Evolutionary conservation across 1,140 invertebrate genomes (phyloP).

Genomic region (Drusus annulatus): DNA sequence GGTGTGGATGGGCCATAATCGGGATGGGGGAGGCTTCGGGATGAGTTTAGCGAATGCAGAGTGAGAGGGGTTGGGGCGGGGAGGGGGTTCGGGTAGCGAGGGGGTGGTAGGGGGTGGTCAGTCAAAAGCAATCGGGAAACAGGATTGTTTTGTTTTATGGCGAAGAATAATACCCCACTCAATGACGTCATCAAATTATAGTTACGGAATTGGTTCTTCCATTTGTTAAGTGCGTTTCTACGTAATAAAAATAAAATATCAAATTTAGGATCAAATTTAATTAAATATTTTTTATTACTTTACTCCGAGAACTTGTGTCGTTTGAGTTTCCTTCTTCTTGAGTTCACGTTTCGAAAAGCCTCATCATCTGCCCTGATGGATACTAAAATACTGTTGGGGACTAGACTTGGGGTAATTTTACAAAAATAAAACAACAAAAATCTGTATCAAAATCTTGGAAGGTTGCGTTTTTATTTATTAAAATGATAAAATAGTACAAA

Average conservation of each 20-base stretch:
- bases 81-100: not conserved
- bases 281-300: not conserved
- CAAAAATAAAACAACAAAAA: too few species aligned
- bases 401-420: too few species aligned
- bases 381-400: too few species aligned
- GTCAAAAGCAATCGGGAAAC: slow-evolving; percentile 44
- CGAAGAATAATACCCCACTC: slow-evolving; percentile 16
- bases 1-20: slow-evolving; percentile 3
- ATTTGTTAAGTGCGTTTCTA: too few species aligned
- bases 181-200: slow-evolving; percentile 18
- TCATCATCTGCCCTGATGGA: too few species aligned
- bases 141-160: slow-evolving; percentile 44
- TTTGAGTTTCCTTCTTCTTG: too few species aligned
- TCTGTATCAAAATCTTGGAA: too few species aligned
- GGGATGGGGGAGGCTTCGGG: not conserved
- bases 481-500: too few species aligned
- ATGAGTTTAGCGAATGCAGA: slow-evolving; percentile 29
- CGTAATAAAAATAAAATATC: too few species aligned
- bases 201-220: not conserved
- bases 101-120: slow-evolving; percentile 36
- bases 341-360: too few species aligned
- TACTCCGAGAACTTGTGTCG: too few species aligned
- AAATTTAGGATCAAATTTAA: not conserved
- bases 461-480: too few species aligned
- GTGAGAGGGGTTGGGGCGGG: not conserved